phyloP scores from a whole-genome alignment of 1,140 invertebrate species.

The Zaprionus tsacasi region DNA sequence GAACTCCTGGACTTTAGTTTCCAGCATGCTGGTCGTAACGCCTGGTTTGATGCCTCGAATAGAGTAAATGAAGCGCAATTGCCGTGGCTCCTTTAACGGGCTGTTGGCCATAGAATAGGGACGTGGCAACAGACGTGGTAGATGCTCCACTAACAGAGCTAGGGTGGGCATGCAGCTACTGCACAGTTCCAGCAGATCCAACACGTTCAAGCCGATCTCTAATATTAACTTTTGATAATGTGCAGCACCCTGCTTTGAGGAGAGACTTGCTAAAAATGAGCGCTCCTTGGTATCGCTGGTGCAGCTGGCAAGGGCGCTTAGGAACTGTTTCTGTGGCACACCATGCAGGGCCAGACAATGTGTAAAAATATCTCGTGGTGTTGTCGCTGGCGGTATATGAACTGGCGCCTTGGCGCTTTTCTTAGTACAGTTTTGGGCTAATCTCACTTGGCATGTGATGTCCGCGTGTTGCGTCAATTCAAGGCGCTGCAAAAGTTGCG shows the following conservation, averaged over 20 bases:
- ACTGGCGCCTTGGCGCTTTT: constrained; percentile 73
- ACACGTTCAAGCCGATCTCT: constrained; percentile 81
- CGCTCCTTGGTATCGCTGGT: constrained; percentile 52
- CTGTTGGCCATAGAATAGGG: constrained; percentile 93
- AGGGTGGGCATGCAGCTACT: constrained; percentile 88
- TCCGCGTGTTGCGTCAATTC: constrained; percentile 51
- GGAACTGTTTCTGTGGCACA: constrained; percentile 83
- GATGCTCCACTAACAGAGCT: constrained; percentile 88
- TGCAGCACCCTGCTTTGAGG: constrained; percentile 66
- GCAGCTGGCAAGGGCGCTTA: constrained; percentile 54
- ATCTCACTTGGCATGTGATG: constrained; percentile 31
- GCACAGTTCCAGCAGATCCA: constrained; percentile 89
- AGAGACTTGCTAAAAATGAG: constrained; percentile 58
- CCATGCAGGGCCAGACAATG: constrained; percentile 78
- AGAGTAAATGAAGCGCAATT: constrained; percentile 89
- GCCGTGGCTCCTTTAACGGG: constrained; percentile 82
- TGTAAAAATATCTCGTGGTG: constrained; percentile 73
- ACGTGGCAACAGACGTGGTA: constrained; percentile 90
- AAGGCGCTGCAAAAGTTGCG: constrained; percentile 48
- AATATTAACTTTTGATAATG: constrained; percentile 67
- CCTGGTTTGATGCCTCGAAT: constrained; percentile 51
- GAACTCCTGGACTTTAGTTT: background rate
- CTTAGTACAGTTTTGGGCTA: constrained; percentile 50
- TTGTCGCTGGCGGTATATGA: constrained; percentile 78
- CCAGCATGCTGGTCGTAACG: constrained; percentile 68